These are phyloP conservation scores for Anadara kagoshimensis DNA, from an alignment of 1,140 invertebrate genomes.

Conservation along the genomic window DNA sequence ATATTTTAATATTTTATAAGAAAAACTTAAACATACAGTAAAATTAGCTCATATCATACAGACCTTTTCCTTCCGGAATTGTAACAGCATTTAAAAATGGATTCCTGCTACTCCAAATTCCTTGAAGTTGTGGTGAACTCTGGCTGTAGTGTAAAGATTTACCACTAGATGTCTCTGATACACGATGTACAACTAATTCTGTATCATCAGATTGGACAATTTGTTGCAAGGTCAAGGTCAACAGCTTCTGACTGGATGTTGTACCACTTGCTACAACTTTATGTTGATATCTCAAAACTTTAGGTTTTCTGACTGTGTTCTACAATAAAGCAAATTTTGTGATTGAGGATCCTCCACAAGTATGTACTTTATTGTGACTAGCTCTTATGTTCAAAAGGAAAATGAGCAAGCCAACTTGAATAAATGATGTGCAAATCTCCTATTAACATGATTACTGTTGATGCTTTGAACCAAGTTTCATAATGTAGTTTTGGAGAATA, in stretches of 20 bases:
- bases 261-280: slow-evolving; percentile 46
- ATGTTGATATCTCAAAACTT: slow-evolving; percentile 56
- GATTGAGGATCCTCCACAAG: too few relatives aligned
- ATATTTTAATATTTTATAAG: too few relatives aligned
- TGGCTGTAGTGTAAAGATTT: slow-evolving; percentile 22
- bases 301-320: slow-evolving; percentile 61
- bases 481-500: too few relatives aligned
- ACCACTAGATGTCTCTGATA: slow-evolving; percentile 9
- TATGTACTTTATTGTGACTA: too few relatives aligned
- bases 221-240: slow-evolving; percentile 56
- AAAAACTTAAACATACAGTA: too few relatives aligned
- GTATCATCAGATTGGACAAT: background rate
- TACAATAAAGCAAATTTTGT: slow-evolving; percentile 34
- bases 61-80: slow-evolving; percentile 24
- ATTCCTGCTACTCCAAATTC: slow-evolving; percentile 41
- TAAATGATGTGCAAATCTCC: too few relatives aligned
- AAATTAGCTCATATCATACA: background rate
- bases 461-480: too few relatives aligned
- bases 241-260: slow-evolving; percentile 54
- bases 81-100: background rate
- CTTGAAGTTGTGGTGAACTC: slow-evolving; percentile 44
- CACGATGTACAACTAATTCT: background rate
- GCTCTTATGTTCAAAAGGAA: too few relatives aligned
- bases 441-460: too few relatives aligned
- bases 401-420: too few relatives aligned